Conservation (phyloP, 1,140 invertebrate genomes). For the Platyura marginata region DNA sequence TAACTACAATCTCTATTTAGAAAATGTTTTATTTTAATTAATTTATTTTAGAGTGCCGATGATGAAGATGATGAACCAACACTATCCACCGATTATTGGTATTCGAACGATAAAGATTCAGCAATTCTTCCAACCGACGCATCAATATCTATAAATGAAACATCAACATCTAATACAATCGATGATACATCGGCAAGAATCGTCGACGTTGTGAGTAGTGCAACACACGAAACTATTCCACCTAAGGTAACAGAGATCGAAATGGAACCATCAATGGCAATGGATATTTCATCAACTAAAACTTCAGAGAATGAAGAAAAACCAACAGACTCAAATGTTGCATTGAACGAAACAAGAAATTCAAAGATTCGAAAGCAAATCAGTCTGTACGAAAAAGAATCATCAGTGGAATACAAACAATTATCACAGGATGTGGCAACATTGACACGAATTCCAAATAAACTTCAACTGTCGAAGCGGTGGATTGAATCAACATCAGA, state of each 20-base stretch:
- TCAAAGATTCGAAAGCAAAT: conserved; percentile 20
- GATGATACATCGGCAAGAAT: neutral
- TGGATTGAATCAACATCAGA: conserved; percentile 11
- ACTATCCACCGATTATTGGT: neutral
- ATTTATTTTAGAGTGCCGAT: conserved; percentile 3
- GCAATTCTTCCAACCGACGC: neutral
- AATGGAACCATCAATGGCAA: neutral
- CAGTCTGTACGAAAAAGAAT: conserved; percentile 15
- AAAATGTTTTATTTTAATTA: too few species aligned
- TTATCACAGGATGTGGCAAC: conserved; percentile 9
- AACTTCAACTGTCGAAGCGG: conserved; percentile 16
- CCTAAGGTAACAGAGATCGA: conserved; percentile 12
- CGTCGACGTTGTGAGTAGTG: conserved; percentile 1
- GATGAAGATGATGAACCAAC: conserved; percentile 1
- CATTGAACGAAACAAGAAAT: neutral
- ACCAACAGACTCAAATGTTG: too few species aligned
- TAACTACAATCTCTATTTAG: too few species aligned
- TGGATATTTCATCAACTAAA: too few species aligned
- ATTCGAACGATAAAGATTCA: neutral
- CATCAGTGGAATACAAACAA: conserved; percentile 4
- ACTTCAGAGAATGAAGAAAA: too few species aligned
- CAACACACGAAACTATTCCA: conserved; percentile 3
- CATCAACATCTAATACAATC: neutral
- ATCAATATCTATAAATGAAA: neutral
- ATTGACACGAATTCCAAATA: conserved; percentile 13